These are phyloP conservation scores for Myotis yumanensis DNA, from an alignment of 2,113 vertebrate genomes.

Conservation along the genomic window DNA sequence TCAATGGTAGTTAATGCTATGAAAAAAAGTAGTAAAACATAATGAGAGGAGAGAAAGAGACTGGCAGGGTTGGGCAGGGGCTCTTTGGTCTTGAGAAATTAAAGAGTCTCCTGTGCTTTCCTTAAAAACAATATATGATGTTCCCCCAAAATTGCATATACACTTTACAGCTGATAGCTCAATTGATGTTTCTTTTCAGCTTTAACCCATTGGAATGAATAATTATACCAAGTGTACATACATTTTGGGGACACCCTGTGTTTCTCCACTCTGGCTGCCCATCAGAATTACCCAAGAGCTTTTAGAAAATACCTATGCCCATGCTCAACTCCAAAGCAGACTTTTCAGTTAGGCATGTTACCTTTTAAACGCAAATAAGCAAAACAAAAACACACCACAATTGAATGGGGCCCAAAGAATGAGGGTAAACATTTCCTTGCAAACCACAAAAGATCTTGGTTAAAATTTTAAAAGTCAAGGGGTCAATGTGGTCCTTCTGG, in stretches of 20 bases:
- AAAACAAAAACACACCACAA: too few relatives aligned
- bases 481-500: neutral
- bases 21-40: neutral
- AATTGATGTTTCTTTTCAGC: too few relatives aligned
- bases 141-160: too few relatives aligned
- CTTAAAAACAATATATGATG: neutral
- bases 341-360: neutral
- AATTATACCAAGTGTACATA: too few relatives aligned
- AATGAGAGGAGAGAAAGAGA: neutral
- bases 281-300: neutral
- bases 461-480: neutral
- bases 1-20: neutral
- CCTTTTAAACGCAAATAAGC: neutral
- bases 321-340: neutral
- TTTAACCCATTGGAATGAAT: too few relatives aligned
- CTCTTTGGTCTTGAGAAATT: neutral
- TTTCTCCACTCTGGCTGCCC: neutral
- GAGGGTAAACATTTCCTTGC: neutral
- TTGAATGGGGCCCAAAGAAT: neutral
- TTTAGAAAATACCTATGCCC: neutral
- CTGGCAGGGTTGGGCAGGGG: neutral
- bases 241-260: too few relatives aligned
- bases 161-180: too few relatives aligned
- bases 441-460: neutral
- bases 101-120: neutral